Evolutionary conservation across 1,140 invertebrate genomes (phyloP).

Genomic region (Sitodiplosis mosellana): DNA sequence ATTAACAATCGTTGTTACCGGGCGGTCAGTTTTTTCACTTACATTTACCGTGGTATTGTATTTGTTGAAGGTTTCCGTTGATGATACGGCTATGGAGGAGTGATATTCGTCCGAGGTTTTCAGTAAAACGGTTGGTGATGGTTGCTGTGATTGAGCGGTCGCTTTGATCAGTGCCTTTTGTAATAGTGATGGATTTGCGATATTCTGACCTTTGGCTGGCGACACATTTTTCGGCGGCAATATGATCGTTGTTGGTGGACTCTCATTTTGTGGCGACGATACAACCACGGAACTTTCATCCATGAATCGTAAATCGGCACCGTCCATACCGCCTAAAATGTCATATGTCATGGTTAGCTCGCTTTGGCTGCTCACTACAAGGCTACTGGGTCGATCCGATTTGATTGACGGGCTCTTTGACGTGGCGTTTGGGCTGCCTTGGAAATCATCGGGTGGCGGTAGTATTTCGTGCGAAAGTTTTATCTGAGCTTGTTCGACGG

Average conservation of each 20-base stretch:
- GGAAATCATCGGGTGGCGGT: conserved; percentile 53
- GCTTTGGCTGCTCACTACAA: conserved; percentile 15
- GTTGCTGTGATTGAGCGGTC: conserved; percentile 28
- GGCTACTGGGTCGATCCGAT: conserved; percentile 28
- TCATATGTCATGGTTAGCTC: conserved; percentile 42
- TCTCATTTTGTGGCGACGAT: conserved; percentile 53
- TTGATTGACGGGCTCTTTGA: conserved; percentile 38
- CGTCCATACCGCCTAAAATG: conserved; percentile 54
- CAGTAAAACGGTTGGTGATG: conserved; percentile 4
- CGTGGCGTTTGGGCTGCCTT: conserved; percentile 36
- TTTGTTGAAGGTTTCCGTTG: conserved; percentile 35
- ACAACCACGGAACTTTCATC: conserved; percentile 75
- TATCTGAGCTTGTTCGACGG: conserved; percentile 28
- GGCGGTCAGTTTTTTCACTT: conserved; percentile 29
- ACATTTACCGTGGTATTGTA: conserved; percentile 50
- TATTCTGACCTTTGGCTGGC: conserved; percentile 22
- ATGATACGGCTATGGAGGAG: conserved; percentile 13
- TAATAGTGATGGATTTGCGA: conserved; percentile 34
- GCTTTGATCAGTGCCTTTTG: conserved; percentile 49
- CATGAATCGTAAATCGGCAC: conserved; percentile 68
- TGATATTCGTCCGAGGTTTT: conserved; percentile 21
- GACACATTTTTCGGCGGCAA: conserved; percentile 30
- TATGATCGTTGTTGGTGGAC: conserved; percentile 45
- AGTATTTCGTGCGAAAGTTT: conserved; percentile 43
- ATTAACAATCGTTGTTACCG: conserved; percentile 34